Evolutionary conservation across 1,140 invertebrate genomes (phyloP), one percentile per base, ranked within the genome.

Genomic region (Bacillus rossius): DNA sequence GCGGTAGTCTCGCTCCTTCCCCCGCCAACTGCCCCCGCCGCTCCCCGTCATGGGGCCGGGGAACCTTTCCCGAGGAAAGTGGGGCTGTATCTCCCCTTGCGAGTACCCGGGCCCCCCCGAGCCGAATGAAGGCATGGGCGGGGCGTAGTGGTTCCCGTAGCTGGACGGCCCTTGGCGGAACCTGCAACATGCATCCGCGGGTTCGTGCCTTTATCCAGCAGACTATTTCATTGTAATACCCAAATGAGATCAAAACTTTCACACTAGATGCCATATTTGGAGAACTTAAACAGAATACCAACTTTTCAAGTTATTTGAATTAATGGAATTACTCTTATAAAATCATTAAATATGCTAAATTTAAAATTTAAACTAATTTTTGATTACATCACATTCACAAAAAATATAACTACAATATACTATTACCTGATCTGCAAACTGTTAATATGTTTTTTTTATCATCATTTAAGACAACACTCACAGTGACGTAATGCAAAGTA

Each of bases 161-260:
- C 73, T 73, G n/a, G 69, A 64, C n/a, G 71, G 65, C 65, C 75
- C 75, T 50, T 74, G 75, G 60, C 74, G 75, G 58, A 76, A 72
- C 50, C 74, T 77, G 29, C 8, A 68, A 66, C 57, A 19, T 49
- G 29, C 61, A 61, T 14, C 61, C 54, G n/a, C n/a, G n/a, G n/a
- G n/a, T n/a, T n/a, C n/a, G n/a, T n/a, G n/a, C n/a, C n/a, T n/a
- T n/a, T n/a, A n/a, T n/a, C n/a, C n/a, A n/a, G n/a, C n/a, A n/a
- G n/a, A n/a, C n/a, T n/a, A n/a, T n/a, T n/a, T n/a, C n/a, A n/a
- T n/a, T n/a, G n/a, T n/a, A n/a, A n/a, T n/a, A n/a, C n/a, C n/a
- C n/a, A n/a, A n/a, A n/a, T n/a, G n/a, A n/a, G n/a, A n/a, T n/a
- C n/a, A n/a, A n/a, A n/a, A n/a, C n/a, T n/a, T n/a, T n/a, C n/a